Conservation (phyloP, 2,797 vertebrate genomes). For the Philypnodon macrostomus region DNA sequence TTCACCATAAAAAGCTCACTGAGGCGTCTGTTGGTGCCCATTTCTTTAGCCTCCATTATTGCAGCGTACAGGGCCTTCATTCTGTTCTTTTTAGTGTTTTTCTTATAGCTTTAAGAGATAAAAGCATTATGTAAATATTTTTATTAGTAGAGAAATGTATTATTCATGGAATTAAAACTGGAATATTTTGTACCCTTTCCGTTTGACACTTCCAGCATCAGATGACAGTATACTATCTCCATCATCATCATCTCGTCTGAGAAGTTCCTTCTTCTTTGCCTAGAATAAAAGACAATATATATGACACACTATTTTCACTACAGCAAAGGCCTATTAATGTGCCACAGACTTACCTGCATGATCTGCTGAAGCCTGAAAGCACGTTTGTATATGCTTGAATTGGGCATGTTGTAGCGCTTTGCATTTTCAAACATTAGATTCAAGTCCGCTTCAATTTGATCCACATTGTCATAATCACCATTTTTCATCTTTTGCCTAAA, state of each 20-base stretch:
- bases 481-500: slow-evolving; percentile 92
- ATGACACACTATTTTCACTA: not conserved
- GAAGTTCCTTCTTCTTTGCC: slow-evolving; percentile 91
- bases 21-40: slow-evolving; percentile 84
- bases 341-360: slow-evolving; percentile 82
- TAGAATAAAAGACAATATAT: slow-evolving; percentile 54
- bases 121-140: not conserved
- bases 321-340: not conserved
- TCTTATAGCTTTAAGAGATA: slow-evolving; percentile 82
- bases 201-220: slow-evolving; percentile 90
- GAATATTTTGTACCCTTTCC: slow-evolving; percentile 83
- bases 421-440: slow-evolving; percentile 98
- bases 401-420: slow-evolving; percentile 96
- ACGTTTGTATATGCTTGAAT: slow-evolving; percentile 96
- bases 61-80: slow-evolving; percentile 92
- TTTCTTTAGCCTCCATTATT: slow-evolving; percentile 87
- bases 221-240: slow-evolving; percentile 94
- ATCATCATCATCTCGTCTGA: slow-evolving; percentile 91
- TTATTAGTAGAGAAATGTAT: not conserved
- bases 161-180: not conserved
- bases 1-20: slow-evolving; percentile 98
- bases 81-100: slow-evolving; percentile 93
- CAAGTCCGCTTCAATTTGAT: slow-evolving; percentile 92
- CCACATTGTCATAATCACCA: slow-evolving; percentile 90
- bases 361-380: slow-evolving; percentile 96